phyloP scores from a whole-genome alignment of 2,113 vertebrate genomes.

The Riparia riparia region DNA sequence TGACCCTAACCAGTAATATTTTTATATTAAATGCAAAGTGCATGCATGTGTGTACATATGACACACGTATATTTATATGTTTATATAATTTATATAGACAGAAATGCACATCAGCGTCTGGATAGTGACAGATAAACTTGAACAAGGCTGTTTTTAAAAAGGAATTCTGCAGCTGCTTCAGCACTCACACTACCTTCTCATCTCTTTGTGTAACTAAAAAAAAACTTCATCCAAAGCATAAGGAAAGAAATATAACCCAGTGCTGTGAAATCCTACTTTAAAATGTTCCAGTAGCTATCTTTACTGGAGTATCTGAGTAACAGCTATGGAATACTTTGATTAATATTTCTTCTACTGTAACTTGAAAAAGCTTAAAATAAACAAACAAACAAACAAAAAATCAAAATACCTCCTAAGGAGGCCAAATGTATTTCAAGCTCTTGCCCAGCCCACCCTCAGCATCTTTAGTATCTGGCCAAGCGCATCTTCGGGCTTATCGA shows the following conservation, averaged over 20 bases:
- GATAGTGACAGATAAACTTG: not conserved
- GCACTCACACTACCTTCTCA: not conserved
- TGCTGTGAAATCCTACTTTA: not conserved
- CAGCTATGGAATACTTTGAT: not conserved
- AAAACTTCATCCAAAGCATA: not conserved
- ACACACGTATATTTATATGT: not conserved
- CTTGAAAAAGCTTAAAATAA: not conserved
- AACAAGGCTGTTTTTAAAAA: not conserved
- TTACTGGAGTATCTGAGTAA: not conserved
- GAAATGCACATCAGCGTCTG: not conserved
- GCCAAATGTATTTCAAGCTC: not conserved
- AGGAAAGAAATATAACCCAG: not conserved
- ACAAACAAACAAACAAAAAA: too few relatives aligned
- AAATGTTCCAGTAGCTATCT: not conserved
- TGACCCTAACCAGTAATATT: not conserved
- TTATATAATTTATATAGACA: not conserved
- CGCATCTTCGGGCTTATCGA: fast-evolving
- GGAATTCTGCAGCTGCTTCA: not conserved
- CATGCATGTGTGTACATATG: too few relatives aligned
- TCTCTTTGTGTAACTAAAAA: not conserved
- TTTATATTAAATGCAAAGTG: not conserved
- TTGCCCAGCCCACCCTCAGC: not conserved
- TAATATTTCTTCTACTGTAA: not conserved
- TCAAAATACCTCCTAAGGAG: not conserved
- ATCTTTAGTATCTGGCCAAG: not conserved